Evolutionary conservation across 2,113 vertebrate genomes (phyloP), one percentile per base, ranked within the genome.

Genomic region (Mohoua ochrocephala): DNA sequence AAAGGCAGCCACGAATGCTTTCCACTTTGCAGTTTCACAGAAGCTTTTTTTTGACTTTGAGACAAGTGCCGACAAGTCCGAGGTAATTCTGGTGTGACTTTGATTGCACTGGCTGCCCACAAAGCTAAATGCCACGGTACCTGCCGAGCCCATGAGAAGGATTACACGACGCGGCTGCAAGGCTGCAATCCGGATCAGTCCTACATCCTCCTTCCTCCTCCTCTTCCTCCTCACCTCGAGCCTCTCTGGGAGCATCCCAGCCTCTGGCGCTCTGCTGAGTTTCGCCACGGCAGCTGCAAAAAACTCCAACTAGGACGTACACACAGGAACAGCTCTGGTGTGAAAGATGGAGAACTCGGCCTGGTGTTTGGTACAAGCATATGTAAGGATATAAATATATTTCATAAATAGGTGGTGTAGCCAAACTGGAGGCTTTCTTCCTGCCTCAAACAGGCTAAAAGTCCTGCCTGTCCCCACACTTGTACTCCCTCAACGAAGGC

Each of bases 51-150:
- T 64, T 54, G 30, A 47, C 59, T 83, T 47, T 1, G 42, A 91
- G 44, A 45, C 89, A 56, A 76, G 91, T 79, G 57, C 44, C 45
- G 78, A 4, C 94, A 56, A 33, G 81, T 23, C 49, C 0, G 0
- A 84, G 56, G 37, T 67, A 60, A 81, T 92, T 87, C 80, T 50
- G 2, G 1, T 44, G 73, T 86, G 86, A 84, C 86, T 92, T 28
- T 70, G 84, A 67, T 50, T 65, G 79, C 73, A 12, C 50, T n/a
- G 78, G 65, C 67, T 95, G 92, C 82, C 82, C 80, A 61, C 91
- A 80, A 68, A 87, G 61, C 18, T 44, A 27, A 91, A 76, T 49
- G 41, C 17, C 9, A 1, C 0, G 1, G 70, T 30, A 74, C 76
- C 84, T 73, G 76, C 80, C 88, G 49, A 88, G 59, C 52, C 65